Evolutionary conservation across 2,888 invertebrate species (phyloP).

Genomic region (Catocala sponsa): DNA sequence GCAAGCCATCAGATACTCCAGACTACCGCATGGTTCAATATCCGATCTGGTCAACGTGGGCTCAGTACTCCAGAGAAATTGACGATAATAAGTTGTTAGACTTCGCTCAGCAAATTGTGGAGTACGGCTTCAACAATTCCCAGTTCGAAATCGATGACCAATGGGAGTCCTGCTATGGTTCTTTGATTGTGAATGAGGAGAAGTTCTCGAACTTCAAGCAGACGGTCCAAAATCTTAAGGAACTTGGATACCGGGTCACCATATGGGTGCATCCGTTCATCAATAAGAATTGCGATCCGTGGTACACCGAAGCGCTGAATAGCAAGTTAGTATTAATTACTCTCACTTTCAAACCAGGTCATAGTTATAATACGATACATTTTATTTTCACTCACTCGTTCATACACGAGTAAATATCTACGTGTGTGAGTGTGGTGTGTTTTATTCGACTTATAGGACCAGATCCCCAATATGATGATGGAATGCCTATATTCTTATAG

Average conservation of each 20-base stretch:
- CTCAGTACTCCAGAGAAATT: slow-evolving; percentile 90
- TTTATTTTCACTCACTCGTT: no score
- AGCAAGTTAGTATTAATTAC: slow-evolving; percentile 78
- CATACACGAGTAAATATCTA: no score
- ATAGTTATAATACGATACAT: no score
- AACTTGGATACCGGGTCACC: slow-evolving; percentile 91
- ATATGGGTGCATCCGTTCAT: slow-evolving; percentile 97
- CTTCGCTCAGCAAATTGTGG: slow-evolving; percentile 90
- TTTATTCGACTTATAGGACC: no score
- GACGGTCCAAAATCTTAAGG: slow-evolving; percentile 89
- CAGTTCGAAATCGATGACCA: slow-evolving; percentile 96
- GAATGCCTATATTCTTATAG: no score
- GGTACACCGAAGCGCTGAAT: slow-evolving; percentile 86
- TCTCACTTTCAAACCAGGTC: background rate
- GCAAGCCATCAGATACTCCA: slow-evolving; percentile 89
- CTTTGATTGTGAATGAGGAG: slow-evolving; percentile 90
- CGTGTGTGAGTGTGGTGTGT: no score
- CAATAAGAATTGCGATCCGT: slow-evolving; percentile 90
- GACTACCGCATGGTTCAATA: slow-evolving; percentile 91
- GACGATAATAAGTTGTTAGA: slow-evolving; percentile 88
- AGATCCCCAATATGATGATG: no score
- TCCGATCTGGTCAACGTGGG: slow-evolving; percentile 97
- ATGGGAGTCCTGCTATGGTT: slow-evolving; percentile 96
- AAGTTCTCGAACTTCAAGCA: slow-evolving; percentile 91
- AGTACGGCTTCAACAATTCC: slow-evolving; percentile 90